These are phyloP conservation scores for Percopsis transmontana DNA, from an alignment of 2,113 vertebrate genomes.

Conservation along the genomic window DNA sequence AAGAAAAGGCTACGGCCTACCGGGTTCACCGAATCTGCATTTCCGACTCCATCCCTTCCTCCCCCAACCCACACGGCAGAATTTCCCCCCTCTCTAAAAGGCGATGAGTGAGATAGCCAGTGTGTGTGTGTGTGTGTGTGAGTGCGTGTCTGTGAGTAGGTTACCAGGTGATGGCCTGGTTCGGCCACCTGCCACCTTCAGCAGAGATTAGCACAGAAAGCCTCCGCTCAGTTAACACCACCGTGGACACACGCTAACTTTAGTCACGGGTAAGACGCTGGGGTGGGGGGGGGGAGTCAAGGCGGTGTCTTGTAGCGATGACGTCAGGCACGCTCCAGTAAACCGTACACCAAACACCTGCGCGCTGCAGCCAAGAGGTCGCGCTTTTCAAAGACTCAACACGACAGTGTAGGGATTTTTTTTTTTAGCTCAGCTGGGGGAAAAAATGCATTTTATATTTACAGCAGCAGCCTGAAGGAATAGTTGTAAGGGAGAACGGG, in stretches of 20 bases:
- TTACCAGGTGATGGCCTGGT: conserved; percentile 72
- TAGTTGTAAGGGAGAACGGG: neutral
- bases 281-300: conserved; percentile 6
- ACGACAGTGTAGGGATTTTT: neutral
- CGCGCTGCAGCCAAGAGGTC: conserved; percentile 14
- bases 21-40: conserved; percentile 34
- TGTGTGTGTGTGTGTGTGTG: conserved; percentile 17
- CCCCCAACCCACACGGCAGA: conserved; percentile 31
- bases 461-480: conserved; percentile 7
- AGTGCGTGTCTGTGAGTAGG: conserved; percentile 42
- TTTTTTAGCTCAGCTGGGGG: neutral
- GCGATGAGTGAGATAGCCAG: conserved; percentile 18
- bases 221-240: conserved; percentile 30
- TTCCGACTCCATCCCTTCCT: conserved; percentile 40
- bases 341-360: conserved; percentile 45
- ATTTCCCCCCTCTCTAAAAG: conserved; percentile 25
- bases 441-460: neutral
- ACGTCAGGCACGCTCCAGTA: conserved; percentile 31
- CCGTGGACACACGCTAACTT: conserved; percentile 18
- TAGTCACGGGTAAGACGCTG: conserved; percentile 8
- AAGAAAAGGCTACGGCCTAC: conserved; percentile 16
- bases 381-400: conserved; percentile 6
- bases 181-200: conserved; percentile 74
- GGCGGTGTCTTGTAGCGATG: conserved; percentile 46
- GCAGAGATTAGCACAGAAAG: conserved; percentile 71